Evolutionary conservation across 2,113 vertebrate genomes (phyloP).

Genomic region (Gasterosteus nipponicus): DNA sequence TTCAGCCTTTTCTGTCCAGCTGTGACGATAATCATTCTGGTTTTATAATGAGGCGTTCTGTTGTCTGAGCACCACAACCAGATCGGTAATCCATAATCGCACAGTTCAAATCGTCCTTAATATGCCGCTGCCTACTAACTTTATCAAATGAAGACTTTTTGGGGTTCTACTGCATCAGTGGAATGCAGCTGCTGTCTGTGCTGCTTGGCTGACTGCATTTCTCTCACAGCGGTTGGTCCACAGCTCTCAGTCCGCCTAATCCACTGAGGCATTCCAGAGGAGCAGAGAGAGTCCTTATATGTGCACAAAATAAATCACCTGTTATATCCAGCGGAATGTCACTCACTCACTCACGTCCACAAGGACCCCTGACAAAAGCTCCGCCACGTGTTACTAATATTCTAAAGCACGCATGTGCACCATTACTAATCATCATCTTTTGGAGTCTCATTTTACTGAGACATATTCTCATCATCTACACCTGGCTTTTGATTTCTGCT

Average conservation of each 20-base stretch:
- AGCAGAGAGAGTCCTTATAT: not conserved
- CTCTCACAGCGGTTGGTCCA: conserved; percentile 55
- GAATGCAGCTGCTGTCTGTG: conserved; percentile 60
- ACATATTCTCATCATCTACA: not conserved
- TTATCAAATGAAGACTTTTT: not conserved
- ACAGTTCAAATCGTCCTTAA: conserved; percentile 1
- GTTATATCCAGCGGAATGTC: not conserved
- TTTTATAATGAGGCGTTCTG: not conserved
- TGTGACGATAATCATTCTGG: conserved; percentile 4
- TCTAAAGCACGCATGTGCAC: not conserved
- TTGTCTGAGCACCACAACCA: not conserved
- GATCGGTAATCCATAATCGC: not conserved
- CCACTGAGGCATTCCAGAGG: conserved; percentile 58
- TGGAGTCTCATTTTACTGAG: not conserved
- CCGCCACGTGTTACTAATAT: not conserved
- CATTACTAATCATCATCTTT: not conserved
- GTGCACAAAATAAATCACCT: not conserved
- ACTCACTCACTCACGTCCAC: not conserved
- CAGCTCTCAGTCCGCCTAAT: conserved; percentile 43
- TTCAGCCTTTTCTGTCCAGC: not conserved
- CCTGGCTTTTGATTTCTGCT: not conserved
- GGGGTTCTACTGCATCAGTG: conserved; percentile 5
- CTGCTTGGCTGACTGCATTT: conserved; percentile 57
- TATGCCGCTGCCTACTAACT: not conserved
- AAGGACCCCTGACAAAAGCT: not conserved